Conservation (phyloP, 2,888 invertebrate genomes). For the Zaprionus lineosus region DNA sequence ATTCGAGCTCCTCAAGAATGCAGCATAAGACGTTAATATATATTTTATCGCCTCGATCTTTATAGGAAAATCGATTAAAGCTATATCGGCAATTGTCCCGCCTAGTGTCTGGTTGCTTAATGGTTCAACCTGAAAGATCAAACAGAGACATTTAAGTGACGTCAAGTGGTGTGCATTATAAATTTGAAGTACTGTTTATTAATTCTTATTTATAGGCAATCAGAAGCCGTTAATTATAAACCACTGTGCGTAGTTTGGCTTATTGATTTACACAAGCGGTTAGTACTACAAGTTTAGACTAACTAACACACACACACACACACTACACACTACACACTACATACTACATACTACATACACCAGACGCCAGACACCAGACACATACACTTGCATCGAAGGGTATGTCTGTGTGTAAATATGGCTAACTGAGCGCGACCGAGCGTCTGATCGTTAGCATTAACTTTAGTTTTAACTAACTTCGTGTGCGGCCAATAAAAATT, state of each 20-base stretch:
- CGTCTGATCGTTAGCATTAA: constrained; percentile 17
- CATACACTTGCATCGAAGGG: too few species aligned
- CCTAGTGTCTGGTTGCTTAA: background rate
- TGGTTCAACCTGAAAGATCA: background rate
- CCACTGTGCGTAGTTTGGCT: constrained; percentile 17
- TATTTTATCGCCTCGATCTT: too few species aligned
- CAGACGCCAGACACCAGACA: too few species aligned
- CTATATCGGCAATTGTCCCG: too few species aligned
- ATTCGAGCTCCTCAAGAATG: too few species aligned
- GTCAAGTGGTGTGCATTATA: constrained; percentile 1
- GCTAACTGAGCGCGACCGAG: constrained; percentile 42
- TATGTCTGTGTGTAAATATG: background rate
- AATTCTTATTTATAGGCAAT: constrained; percentile 16
- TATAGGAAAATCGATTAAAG: too few species aligned
- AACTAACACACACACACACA: background rate
- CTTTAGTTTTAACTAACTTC: constrained; percentile 5
- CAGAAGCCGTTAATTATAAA: constrained; percentile 5
- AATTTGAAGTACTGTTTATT: constrained; percentile 1
- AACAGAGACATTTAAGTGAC: background rate
- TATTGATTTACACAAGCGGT: constrained; percentile 9
- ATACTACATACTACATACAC: too few species aligned
- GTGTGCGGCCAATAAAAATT: constrained; percentile 28
- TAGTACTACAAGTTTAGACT: too few species aligned
- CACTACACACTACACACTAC: too few species aligned
- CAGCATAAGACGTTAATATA: too few species aligned